Evolutionary conservation across 1,140 invertebrate genomes (phyloP), one percentile per base, ranked within the genome.

Genomic region (Copidosoma floridanum): DNA sequence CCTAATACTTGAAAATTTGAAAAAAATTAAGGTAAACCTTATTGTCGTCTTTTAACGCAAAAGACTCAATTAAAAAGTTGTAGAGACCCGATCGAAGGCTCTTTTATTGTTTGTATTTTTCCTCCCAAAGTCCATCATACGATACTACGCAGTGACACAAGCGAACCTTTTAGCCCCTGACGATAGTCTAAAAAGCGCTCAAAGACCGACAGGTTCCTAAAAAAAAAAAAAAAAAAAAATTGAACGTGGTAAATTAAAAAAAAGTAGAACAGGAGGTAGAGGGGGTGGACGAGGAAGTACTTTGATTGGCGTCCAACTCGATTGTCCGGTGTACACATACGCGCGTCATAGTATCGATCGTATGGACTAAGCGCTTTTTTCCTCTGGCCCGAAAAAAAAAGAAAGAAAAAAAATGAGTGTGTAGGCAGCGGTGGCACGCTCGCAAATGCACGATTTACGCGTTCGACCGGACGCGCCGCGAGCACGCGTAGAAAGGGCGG

Each of bases 391-490:
- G 23, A 51, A n/a, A 40, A 48, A 50, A 18, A 23, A 6, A 32
- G 6, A 32, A n/a, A 12, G 29, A 32, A 32, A 32, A 32, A 32
- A 32, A 32, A 12, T 32, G n/a, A n/a, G n/a, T n/a, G n/a, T 32
- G 29, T 8, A 32, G 29, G 29, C 29, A 32, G 12, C n/a, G 14
- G 11, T 3, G 20, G 16, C 24, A 27, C 21, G 44, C 46, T 50
- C 50, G 44, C 32, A 50, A 50, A 57, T 57, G 35, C 20, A 14
- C 35, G 55, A 57, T 57, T 57, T 50, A 41, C 55, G 55, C 35
- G 29, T 37, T 46, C 26, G 10, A 57, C 20, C 35, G 24, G n/a
- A 14, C n/a, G 23, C 20, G 26, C 24, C n/a, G n/a, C n/a, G n/a
- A n/a, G n/a, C n/a, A n/a, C n/a, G n/a, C n/a, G n/a, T n/a, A n/a